Conservation (phyloP, 2,888 invertebrate species). For the Epiblema foenella region DNA sequence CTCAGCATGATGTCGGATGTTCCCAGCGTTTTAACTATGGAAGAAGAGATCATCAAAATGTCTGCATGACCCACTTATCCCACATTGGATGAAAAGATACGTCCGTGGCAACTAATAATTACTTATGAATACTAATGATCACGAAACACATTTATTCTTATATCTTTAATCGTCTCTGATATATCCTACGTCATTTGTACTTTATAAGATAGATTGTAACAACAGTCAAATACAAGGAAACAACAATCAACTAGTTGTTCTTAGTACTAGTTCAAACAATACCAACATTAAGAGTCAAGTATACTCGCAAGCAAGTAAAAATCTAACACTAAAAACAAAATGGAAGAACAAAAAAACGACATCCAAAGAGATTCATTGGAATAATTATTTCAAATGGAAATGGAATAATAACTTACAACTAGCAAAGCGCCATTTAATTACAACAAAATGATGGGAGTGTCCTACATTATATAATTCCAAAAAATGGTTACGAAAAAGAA, state of each 20-base stretch:
- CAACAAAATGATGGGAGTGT: neutral
- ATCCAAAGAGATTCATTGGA: slow-evolving; percentile 21
- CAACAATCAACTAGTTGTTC: slow-evolving; percentile 6
- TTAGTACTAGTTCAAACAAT: slow-evolving; percentile 6
- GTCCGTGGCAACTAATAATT: neutral
- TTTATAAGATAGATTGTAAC: slow-evolving; percentile 13
- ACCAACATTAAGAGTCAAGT: neutral
- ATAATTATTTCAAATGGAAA: slow-evolving; percentile 22
- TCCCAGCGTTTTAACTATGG: too few species aligned
- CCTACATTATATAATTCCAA: neutral
- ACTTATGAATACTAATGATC: neutral
- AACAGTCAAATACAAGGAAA: slow-evolving; percentile 5
- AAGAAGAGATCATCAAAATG: neutral
- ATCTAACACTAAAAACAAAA: slow-evolving; percentile 28
- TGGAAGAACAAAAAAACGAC: slow-evolving; percentile 28
- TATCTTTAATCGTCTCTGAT: neutral
- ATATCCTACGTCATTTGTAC: slow-evolving; percentile 20
- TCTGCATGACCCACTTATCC: neutral
- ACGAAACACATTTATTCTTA: neutral
- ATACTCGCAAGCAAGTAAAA: slow-evolving; percentile 27
- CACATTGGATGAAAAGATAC: neutral
- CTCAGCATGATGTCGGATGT: too few species aligned
- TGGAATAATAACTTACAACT: slow-evolving; percentile 12
- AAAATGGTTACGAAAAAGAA: neutral
- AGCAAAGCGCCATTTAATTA: slow-evolving; percentile 4